These are phyloP conservation scores for Leptopterna dolabrata DNA, from an alignment of 2,888 invertebrate genomes.

Conservation along the genomic window DNA sequence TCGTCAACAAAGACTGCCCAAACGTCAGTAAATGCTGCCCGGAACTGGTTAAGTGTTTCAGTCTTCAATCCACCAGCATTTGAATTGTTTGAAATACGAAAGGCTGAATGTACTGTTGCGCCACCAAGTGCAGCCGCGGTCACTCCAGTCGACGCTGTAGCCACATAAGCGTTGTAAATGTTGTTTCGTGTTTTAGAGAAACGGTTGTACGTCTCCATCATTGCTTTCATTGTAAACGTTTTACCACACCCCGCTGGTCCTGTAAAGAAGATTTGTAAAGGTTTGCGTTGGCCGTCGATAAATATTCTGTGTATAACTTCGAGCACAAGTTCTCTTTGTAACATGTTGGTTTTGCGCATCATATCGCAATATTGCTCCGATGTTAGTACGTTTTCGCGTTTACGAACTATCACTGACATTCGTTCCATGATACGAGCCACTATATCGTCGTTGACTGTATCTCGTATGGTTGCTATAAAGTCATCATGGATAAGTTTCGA, in stretches of 20 bases:
- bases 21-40: background rate
- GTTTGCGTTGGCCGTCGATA: background rate
- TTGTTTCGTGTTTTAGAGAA: background rate
- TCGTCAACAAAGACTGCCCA: constrained; percentile 62
- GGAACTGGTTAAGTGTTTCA: constrained; percentile 8
- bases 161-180: no score
- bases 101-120: constrained; percentile 16
- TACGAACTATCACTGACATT: background rate
- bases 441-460: background rate
- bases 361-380: background rate
- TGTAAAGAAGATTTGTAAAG: background rate
- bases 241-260: no score
- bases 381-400: background rate
- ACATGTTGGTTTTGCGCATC: no score
- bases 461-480: background rate
- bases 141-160: no score
- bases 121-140: background rate
- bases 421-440: background rate
- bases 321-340: background rate
- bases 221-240: no score
- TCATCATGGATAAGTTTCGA: no score
- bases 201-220: no score
- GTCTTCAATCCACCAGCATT: no score
- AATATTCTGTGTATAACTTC: background rate
- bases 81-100: no score